Percentiles rank a stretch among this genome's conserved stretches.
Conservation (phyloP, 2,797 vertebrate species). For the Protonibea diacanthus region DNA sequence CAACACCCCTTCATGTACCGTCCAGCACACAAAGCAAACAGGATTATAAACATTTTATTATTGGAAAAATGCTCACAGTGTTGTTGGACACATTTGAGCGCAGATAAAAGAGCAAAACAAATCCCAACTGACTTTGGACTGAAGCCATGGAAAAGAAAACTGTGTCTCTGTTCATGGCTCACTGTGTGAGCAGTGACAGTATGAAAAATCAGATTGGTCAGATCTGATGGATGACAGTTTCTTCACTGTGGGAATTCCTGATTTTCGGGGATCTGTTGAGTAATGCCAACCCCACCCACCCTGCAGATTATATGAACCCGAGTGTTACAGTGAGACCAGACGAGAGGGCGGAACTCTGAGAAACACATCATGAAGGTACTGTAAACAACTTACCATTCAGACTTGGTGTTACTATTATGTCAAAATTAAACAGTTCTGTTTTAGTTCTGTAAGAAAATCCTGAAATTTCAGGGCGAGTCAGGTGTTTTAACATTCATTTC, state of each 20-base stretch:
- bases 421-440: not conserved
- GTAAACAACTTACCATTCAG: not conserved
- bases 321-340: conserved; percentile 19
- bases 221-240: conserved; percentile 30
- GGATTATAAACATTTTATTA: not conserved
- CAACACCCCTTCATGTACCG: not conserved
- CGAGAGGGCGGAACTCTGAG: conserved; percentile 8
- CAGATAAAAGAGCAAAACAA: not conserved
- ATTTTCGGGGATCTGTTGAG: conserved; percentile 44
- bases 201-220: not conserved
- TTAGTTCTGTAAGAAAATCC: not conserved
- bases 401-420: not conserved
- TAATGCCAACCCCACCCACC: conserved; percentile 29
- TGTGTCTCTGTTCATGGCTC: conserved; percentile 11
- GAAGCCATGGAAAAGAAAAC: conserved; percentile 13
- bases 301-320: conserved; percentile 49
- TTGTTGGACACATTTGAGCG: not conserved
- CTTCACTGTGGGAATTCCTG: conserved; percentile 65
- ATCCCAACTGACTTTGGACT: not conserved
- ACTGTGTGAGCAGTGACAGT: not conserved
- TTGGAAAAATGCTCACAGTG: conserved; percentile 20
- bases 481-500: too few relatives aligned
- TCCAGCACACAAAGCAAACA: conserved; percentile 3
- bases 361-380: conserved; percentile 77
- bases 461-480: not conserved